Base-by-base conservation (phyloP, 2,797 vertebrate species). In the Acestrorhynchus altus region DNA sequence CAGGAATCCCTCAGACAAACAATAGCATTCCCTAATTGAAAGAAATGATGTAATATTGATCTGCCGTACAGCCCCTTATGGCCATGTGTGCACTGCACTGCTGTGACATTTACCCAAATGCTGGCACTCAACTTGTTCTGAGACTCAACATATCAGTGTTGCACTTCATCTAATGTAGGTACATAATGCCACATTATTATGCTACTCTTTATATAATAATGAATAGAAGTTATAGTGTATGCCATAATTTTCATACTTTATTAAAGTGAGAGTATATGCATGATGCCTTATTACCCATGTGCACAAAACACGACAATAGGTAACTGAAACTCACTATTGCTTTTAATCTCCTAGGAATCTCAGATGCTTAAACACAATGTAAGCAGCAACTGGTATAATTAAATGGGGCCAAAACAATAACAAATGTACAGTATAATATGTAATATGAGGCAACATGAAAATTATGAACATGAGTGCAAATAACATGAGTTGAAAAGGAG, bases 11-110 rank as follows among this genome's bases (percentile, higher is more conserved):
- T 71, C 24, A 74, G 67, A 77, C 71, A 74, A 84, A 78, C 52
- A 88, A 90, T 89, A 91, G 91, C 90, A 89, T 85, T 85, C 79
- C 79, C 88, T 87, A 90, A 88, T 90, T 90, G 90, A 87, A 86
- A 89, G 90, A 93, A 89, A 87, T 90, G 77, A 89, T 90, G 87
- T 88, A 88, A 89, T 92, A 90, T 88, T 88, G 88, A 84, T 83
- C 81, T 84, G 76, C 20, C 28, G 83, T 84, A 88, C 88, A 83
- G 91, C 87, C 77, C 88, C 69, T 78, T 88, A 85, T 74, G 79
- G 66, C 78, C 72, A 40, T 49, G 84, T 22, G 59, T 1, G 54
- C 82, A 86, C 71, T 78, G 80, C 56, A 66, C 78, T 89, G 76
- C 85, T 8, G 79, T 90, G 91, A 86, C 86, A 93, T 92, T 93